Base-by-base conservation (phyloP, 2,888 invertebrate genomes). In the Scaptomyza polygonia region DNA sequence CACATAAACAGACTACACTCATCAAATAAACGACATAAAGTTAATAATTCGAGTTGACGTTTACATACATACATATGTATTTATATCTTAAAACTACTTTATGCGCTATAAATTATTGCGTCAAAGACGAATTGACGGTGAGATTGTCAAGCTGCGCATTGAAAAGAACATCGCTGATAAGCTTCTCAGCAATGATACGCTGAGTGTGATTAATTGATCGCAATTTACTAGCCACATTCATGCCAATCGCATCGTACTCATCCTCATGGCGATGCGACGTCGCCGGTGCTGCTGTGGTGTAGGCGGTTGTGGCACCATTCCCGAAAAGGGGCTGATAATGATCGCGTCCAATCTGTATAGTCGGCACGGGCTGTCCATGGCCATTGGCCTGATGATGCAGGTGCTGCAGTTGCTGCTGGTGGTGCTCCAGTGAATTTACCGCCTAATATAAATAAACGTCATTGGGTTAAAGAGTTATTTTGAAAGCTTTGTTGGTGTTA, bases 161-260 rank as follows among this genome's bases (percentile, higher is more conserved):
- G 47, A 91, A 91, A 1, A 91, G 86, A 0, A 91, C 90, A 71
- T 91, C 91, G 62, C 91, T 91, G 52, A 91, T 91, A 11, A 91
- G 76, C 51, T 91, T 91, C 54, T 91, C 91, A 4, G 91, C 92
- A 12, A 91, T 90, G 5, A 91, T 91, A 21, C 91, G 86, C 56
- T 91, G 91, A 3, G 90, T 91, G 47, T 86, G 88, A 56, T 91
- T 91, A 73, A 91, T 90, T 3, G 85, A 78, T 0, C 91, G 88
- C 44, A 91, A 51, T 59, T 91, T 91, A 16, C 91, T 90, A 11
- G 91, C 91, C 49, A 91, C 91, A 72, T 91, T 91, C 1, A 90
- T 86, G 1, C 92, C 91, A 30, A 91, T 89, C 0, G 92, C 91
- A 74, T 91, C 91, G 44, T 90, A 91, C 64, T 91, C 92, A 48